phyloP scores from a whole-genome alignment of 2,888 invertebrate genomes.

The Epistrophe eligans region DNA sequence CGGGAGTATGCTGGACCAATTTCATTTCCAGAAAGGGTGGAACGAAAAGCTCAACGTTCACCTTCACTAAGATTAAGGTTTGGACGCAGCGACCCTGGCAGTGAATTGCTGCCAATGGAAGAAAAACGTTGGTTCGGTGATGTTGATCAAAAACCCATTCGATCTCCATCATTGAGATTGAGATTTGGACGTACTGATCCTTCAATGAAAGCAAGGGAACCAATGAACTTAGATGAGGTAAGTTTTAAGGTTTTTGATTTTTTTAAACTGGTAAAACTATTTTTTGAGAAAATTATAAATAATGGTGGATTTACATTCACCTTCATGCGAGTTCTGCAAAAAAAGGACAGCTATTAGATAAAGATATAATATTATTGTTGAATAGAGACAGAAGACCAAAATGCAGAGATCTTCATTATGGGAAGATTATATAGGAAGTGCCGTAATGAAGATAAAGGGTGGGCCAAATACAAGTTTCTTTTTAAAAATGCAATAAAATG shows the following conservation, averaged over 20 bases:
- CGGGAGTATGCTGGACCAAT: constrained; percentile 83
- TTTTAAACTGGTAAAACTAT: too few species aligned
- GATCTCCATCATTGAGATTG: constrained; percentile 90
- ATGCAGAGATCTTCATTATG: too few species aligned
- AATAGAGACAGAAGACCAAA: too few species aligned
- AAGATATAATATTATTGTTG: too few species aligned
- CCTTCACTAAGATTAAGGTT: constrained; percentile 91
- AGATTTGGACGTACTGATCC: constrained; percentile 91
- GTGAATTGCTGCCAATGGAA: constrained; percentile 76
- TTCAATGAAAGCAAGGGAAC: constrained; percentile 83
- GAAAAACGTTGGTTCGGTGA: constrained; percentile 85
- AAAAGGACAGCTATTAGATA: too few species aligned
- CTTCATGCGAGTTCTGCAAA: too few species aligned
- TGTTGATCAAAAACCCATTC: constrained; percentile 88
- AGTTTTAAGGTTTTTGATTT: not conserved
- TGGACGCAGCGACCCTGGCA: constrained; percentile 89
- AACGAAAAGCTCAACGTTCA: constrained; percentile 91
- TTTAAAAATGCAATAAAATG: too few species aligned
- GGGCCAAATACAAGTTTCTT: too few species aligned
- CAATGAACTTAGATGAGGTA: constrained; percentile 73
- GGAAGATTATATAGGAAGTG: too few species aligned
- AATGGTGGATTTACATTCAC: too few species aligned
- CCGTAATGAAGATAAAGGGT: too few species aligned
- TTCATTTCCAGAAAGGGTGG: constrained; percentile 85
- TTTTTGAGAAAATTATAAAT: too few species aligned